phyloP scores from a whole-genome alignment of 1,140 invertebrate genomes.

The Leptinotarsa texana region DNA sequence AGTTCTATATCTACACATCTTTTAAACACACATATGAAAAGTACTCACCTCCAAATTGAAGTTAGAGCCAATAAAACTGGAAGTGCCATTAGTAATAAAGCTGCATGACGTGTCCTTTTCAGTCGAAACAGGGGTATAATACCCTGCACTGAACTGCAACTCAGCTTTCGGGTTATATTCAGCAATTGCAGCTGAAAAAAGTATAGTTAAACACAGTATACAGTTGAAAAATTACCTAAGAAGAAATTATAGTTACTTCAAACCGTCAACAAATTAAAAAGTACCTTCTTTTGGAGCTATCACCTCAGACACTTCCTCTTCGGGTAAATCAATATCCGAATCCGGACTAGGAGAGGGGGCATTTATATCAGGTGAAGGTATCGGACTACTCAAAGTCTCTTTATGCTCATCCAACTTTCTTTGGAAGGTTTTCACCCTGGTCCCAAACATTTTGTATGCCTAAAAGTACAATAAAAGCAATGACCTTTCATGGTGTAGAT shows the following conservation, averaged over 20 bases:
- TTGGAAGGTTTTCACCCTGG: conserved; percentile 81
- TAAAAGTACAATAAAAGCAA: conserved; percentile 52
- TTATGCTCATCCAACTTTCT: conserved; percentile 81
- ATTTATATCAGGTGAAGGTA: conserved; percentile 77
- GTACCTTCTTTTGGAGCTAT: conserved; percentile 10
- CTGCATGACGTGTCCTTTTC: conserved; percentile 32
- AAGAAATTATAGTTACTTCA: neutral
- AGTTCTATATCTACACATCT: too few relatives aligned
- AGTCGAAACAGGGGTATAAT: conserved; percentile 50
- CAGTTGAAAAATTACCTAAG: neutral
- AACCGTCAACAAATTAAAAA: neutral
- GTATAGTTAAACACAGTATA: too few relatives aligned
- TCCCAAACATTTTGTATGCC: conserved; percentile 92
- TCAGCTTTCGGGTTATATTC: conserved; percentile 19
- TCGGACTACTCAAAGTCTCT: conserved; percentile 64
- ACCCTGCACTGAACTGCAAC: conserved; percentile 47
- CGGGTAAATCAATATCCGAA: conserved; percentile 75
- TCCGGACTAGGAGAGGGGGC: conserved; percentile 84
- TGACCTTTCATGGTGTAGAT: too few relatives aligned
- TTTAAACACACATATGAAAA: too few relatives aligned
- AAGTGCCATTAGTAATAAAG: conserved; percentile 51
- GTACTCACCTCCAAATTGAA: conserved; percentile 55
- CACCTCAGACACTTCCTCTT: conserved; percentile 48
- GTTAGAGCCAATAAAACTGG: conserved; percentile 55
- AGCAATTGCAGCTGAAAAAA: conserved; percentile 6